A percentile compares a stretch with the other conserved stretches of the same genome.
These are phyloP conservation scores for Lasioglossum malachurum DNA, from an alignment of 2,888 invertebrate genomes.

Conservation along the genomic window DNA sequence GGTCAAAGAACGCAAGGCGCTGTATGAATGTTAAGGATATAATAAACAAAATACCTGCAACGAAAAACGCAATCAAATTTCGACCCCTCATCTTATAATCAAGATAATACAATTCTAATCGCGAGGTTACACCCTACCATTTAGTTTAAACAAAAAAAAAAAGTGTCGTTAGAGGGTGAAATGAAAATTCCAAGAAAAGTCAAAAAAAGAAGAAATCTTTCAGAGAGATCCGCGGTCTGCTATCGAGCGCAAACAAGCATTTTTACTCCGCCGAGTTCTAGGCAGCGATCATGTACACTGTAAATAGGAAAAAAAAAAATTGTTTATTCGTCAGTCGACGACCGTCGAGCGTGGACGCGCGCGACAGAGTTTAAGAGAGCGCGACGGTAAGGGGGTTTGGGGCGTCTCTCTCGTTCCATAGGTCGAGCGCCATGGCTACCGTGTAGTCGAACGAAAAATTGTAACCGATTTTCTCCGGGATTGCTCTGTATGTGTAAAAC, in stretches of 20 bases:
- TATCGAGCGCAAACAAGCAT: background rate
- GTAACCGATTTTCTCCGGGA: conserved; percentile 63
- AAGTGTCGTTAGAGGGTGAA: background rate
- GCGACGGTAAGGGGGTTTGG: conserved; percentile 46
- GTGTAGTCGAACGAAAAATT: conserved; percentile 75
- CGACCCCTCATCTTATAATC: background rate
- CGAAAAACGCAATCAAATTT: background rate
- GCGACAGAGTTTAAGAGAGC: background rate
- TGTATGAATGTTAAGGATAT: background rate
- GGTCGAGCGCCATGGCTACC: conserved; percentile 78
- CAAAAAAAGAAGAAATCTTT: background rate
- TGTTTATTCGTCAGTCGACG: conserved; percentile 16
- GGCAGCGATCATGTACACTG: conserved; percentile 9
- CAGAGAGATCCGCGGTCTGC: background rate
- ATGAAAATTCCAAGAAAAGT: background rate
- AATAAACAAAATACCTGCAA: conserved; percentile 2
- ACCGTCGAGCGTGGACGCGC: conserved; percentile 39
- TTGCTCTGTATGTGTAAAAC: conserved; percentile 41
- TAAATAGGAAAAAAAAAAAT: background rate
- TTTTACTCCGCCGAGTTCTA: conserved; percentile 17
- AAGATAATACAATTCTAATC: background rate
- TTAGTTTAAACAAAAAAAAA: background rate
- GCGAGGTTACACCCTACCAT: background rate
- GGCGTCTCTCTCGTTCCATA: conserved; percentile 72
- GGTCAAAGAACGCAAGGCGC: background rate